These are phyloP conservation scores for Rhombomys opimus DNA, from an alignment of 2,113 vertebrate species.

Conservation along the genomic window DNA sequence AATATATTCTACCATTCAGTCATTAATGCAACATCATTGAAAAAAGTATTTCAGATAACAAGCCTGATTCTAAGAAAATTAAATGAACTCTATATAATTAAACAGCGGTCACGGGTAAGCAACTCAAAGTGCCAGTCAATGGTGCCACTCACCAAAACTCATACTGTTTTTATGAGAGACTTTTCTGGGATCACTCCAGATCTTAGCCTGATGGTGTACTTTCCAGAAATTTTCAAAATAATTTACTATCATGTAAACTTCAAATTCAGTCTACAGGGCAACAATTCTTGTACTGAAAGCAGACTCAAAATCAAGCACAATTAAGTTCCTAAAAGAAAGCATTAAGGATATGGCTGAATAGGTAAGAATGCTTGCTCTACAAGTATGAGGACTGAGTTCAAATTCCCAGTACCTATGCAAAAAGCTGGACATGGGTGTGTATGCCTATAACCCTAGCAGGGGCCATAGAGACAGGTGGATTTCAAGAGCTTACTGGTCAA, in stretches of 20 bases:
- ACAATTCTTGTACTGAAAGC: conserved; percentile 21
- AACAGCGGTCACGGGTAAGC: not conserved
- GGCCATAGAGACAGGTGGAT: not conserved
- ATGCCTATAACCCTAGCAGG: not conserved
- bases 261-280: conserved; percentile 36
- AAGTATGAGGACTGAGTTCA: not conserved
- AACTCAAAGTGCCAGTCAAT: not conserved
- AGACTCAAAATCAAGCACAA: not conserved
- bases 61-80: not conserved
- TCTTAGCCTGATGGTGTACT: not conserved
- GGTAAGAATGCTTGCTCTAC: not conserved
- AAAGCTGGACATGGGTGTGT: not conserved
- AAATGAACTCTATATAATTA: not conserved
- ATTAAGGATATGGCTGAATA: not conserved
- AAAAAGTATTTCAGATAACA: conserved; percentile 26
- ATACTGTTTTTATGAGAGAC: not conserved
- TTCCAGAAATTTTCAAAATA: not conserved
- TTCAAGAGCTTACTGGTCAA: not conserved
- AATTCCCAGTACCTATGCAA: not conserved
- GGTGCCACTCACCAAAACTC: not conserved
- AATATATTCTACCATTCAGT: not conserved
- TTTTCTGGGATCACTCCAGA: not conserved
- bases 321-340: not conserved
- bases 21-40: conserved; percentile 4
- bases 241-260: not conserved